Percentiles rank a stretch among this genome's conserved stretches.
These are phyloP conservation scores for Diarsia dahlii DNA, from an alignment of 2,888 invertebrate species.

Conservation along the genomic window DNA sequence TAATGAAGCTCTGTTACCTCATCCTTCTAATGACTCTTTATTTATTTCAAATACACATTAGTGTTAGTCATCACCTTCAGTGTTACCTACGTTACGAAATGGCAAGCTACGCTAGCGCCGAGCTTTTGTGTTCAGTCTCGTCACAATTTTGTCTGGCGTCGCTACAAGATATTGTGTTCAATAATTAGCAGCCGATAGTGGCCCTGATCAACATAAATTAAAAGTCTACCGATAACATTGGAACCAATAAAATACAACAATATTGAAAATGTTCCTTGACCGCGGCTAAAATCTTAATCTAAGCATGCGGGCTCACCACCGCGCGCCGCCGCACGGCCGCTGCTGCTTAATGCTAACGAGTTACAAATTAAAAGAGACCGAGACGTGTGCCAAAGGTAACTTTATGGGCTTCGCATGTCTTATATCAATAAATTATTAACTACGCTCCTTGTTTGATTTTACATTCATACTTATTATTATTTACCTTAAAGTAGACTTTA, in stretches of 20 bases:
- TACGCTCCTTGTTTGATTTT: slow-evolving; percentile 89
- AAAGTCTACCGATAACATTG: slow-evolving; percentile 70
- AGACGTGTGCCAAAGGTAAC: slow-evolving; percentile 89
- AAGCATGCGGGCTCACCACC: slow-evolving; percentile 69
- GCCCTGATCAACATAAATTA: slow-evolving; percentile 72
- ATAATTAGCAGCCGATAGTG: slow-evolving; percentile 68
- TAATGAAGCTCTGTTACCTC: slow-evolving; percentile 85
- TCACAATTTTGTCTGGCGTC: slow-evolving; percentile 5
- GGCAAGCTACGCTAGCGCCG: slow-evolving; percentile 13
- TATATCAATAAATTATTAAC: slow-evolving; percentile 91
- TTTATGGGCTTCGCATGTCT: slow-evolving; percentile 91
- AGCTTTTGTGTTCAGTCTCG: slow-evolving; percentile 13
- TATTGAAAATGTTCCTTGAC: slow-evolving; percentile 72
- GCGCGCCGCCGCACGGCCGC: slow-evolving; percentile 52
- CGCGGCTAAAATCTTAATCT: slow-evolving; percentile 85
- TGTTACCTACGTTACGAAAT: slow-evolving; percentile 35
- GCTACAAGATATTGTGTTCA: slow-evolving; percentile 47
- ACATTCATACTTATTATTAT: slow-evolving; percentile 82
- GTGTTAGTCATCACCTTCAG: slow-evolving; percentile 46
- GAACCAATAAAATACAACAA: slow-evolving; percentile 73
- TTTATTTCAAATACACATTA: slow-evolving; percentile 67
- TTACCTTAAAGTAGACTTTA: slow-evolving; percentile 83
- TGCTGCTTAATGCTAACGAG: slow-evolving; percentile 87
- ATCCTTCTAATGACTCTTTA: slow-evolving; percentile 75
- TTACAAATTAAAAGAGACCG: slow-evolving; percentile 90